phyloP scores from a whole-genome alignment of 2,797 vertebrate genomes.

The Acanthornis magna region DNA sequence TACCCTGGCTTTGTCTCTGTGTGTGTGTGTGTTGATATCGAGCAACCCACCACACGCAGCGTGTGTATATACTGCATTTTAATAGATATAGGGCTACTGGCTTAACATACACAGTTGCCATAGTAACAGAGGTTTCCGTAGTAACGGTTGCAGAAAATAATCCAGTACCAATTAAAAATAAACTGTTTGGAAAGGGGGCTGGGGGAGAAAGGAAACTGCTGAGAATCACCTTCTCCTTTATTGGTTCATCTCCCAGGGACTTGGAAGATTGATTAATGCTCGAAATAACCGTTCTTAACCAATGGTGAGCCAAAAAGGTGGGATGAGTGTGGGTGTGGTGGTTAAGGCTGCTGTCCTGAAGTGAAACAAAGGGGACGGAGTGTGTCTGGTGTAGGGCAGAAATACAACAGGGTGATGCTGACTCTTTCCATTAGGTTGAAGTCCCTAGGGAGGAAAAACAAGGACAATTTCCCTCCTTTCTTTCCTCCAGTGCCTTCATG shows the following conservation, averaged over 20 bases:
- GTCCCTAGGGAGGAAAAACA: neutral
- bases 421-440: conserved; percentile 4
- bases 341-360: neutral
- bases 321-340: neutral
- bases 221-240: conserved; percentile 46
- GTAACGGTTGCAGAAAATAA: conserved; percentile 81
- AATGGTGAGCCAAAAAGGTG: neutral
- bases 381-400: neutral
- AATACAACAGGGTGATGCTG: neutral
- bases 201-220: conserved; percentile 48
- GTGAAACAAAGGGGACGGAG: conserved; percentile 21
- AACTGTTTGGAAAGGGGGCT: conserved; percentile 73
- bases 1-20: neutral
- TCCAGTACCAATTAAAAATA: conserved; percentile 80
- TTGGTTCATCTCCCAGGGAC: conserved; percentile 47
- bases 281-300: conserved; percentile 26
- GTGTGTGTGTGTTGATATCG: neutral
- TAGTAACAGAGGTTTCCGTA: conserved; percentile 80
- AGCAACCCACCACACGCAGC: neutral
- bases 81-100: conserved; percentile 69
- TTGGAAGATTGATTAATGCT: conserved; percentile 37
- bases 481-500: neutral
- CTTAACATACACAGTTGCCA: conserved; percentile 78
- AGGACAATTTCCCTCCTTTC: neutral
- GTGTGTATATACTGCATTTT: conserved; percentile 68